A percentile compares a stretch with the other conserved stretches of the same genome.
phyloP scores from a whole-genome alignment of 2,113 vertebrate genomes.

The Nestor notabilis region DNA sequence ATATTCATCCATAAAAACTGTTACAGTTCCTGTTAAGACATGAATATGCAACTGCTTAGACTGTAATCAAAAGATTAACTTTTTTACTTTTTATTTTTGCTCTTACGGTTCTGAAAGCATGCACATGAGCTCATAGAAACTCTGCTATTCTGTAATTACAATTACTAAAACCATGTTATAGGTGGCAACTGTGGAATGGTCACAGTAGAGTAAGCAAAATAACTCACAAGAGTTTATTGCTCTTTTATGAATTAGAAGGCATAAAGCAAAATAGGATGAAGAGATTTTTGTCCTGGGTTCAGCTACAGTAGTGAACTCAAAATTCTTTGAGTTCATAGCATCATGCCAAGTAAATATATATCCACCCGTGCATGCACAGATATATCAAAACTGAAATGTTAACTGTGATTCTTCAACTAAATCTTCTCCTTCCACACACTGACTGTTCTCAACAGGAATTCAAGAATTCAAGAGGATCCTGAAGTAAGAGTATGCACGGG shows the following conservation, averaged over 20 bases:
- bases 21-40: neutral
- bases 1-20: neutral
- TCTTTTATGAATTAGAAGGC: neutral
- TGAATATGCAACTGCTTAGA: neutral
- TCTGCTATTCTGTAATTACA: neutral
- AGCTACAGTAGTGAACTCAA: too few species aligned
- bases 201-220: neutral
- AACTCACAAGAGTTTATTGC: neutral
- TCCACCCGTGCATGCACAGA: neutral
- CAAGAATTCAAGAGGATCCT: neutral
- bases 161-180: neutral
- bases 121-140: neutral
- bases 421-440: neutral
- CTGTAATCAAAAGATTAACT: neutral
- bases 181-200: neutral
- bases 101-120: neutral
- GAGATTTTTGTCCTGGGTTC: too few species aligned
- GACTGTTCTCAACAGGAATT: neutral
- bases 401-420: neutral
- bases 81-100: neutral
- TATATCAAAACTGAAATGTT: neutral
- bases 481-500: neutral
- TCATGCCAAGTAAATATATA: neutral
- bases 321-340: neutral
- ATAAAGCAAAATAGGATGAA: neutral